Percentiles rank a stretch among this genome's conserved stretches.
Evolutionary conservation across 2,113 vertebrate genomes (phyloP).

Genomic region (Onychostoma macrolepis): DNA sequence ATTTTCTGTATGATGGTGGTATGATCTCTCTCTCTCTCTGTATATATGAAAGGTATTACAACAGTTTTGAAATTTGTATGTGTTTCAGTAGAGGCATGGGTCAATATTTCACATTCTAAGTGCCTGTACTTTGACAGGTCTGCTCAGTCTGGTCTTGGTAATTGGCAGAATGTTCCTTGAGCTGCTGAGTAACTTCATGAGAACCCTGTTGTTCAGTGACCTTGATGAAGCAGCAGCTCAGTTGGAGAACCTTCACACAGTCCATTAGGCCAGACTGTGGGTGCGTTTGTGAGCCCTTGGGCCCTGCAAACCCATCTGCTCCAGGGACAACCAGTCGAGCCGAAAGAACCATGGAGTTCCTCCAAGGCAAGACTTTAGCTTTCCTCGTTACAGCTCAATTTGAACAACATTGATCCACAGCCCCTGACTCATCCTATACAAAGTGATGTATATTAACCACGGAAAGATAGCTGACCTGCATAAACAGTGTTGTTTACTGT

Average conservation of each 20-base stretch:
- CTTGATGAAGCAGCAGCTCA: conserved; percentile 38
- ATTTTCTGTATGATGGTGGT: no score
- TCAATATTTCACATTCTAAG: not conserved
- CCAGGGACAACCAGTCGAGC: conserved; percentile 12
- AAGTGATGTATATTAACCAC: not conserved
- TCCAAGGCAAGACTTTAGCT: conserved; percentile 16
- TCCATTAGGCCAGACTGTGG: conserved; percentile 31
- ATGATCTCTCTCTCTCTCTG: no score
- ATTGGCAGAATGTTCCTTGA: conserved; percentile 17
- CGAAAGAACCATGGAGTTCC: not conserved
- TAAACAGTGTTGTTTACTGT: not conserved
- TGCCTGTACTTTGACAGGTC: not conserved
- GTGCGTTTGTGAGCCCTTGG: not conserved
- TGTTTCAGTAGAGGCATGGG: not conserved
- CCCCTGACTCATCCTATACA: not conserved
- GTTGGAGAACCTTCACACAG: conserved; percentile 1
- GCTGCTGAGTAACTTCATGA: not conserved
- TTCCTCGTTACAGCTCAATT: conserved; percentile 18
- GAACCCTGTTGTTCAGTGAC: conserved; percentile 35
- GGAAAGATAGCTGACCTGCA: not conserved
- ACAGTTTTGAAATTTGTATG: not conserved
- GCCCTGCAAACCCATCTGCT: conserved; percentile 29
- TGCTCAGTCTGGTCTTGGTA: conserved; percentile 4
- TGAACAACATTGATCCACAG: conserved; percentile 28
- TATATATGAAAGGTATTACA: not conserved